Base-by-base conservation (phyloP, 2,797 vertebrate species). In the Crenuchus spilurus region DNA sequence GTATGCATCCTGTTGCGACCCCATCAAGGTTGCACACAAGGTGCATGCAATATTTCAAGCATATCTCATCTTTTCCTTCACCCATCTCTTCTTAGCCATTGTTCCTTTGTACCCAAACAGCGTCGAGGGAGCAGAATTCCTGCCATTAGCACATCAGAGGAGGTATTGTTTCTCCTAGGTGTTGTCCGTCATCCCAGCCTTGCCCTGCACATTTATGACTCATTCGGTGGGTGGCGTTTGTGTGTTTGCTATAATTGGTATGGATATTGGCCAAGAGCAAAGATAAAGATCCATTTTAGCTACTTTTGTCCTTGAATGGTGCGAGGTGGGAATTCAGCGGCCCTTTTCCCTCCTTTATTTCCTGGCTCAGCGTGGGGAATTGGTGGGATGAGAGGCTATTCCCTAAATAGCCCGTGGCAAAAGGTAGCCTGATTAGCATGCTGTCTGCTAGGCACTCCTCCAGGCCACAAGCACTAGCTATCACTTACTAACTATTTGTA, bases 401-500 rank as follows among this genome's bases (percentile, higher is more conserved):
- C 91, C 91, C 89, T 90, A 92, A 94, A 92, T 92, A 93, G 92
- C 91, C 92, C 87, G 85, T 92, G 92, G 92, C 92, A 89, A 92
- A 91, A 92, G 90, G 91, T 92, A 92, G 89, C 89, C 92, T 93
- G 91, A 94, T 94, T 93, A 94, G 89, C 90, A 93, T 93, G 90
- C 91, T 85, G 90, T 86, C 89, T 90, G 90, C 88, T 89, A 92
- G 88, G 74, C 90, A 82, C 86, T 92, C 90, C 91, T 92, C 90
- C 87, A 92, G 90, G 91, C 91, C 91, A 92, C 90, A 85, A 91
- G 39, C 55, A 2, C 78, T 85, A 89, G 83, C 91, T 92, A 92
- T 92, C 92, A 91, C 91, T 94, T 93, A 92, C 91, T 90, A 88
- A 91, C 92, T 93, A 92, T 93, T 92, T 94, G 92, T 94, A 92